Base-by-base conservation (phyloP, 2,113 vertebrate species). In the Taxidea taxus region DNA sequence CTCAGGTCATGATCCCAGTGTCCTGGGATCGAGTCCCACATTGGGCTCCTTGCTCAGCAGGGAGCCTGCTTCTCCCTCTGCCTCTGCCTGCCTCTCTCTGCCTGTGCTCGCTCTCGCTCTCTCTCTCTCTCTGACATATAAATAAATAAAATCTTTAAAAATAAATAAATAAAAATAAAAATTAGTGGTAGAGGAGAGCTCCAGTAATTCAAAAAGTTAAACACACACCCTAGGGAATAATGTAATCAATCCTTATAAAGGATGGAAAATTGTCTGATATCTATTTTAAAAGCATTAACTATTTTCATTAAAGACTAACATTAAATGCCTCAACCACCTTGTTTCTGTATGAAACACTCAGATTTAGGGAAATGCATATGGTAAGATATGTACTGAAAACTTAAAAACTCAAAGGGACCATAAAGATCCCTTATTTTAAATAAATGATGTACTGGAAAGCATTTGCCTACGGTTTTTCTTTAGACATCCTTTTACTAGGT, bases 391-490 rank as follows among this genome's bases (percentile, higher is more conserved):
- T 20, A 66, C 1, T n/a, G 25, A 86, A 94, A 77, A 42, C 4
- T 39, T 77, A 34, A 54, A 91, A 90, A 31, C 1, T 88, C 56
- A 92, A 82, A 74, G 18, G 1, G 14, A 49, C 21, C 0, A 42
- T 56, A 97, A 68, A 42, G 2, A 39, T 68, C 3, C 1, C 15
- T 90, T 81, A 56, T 87, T 60, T 89, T 80, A 95, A 91, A 72
- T 88, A 89, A 92, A 42, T 25, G 42, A 6, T 29, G 6, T 8
- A 86, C 62, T 42, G 83, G 31, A 80, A 75, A 81, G 11, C 16
- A 89, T 66, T 83, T 44, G 80, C 25, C 34, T 83, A 14, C 8
- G 80, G 8, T 75, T 94, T 95, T 97, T 95, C 37, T 83, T 95
- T 13, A 44, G 39, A 3, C 4, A 47, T 44, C 39, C 1, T 70